Base-by-base conservation (phyloP, 1,140 invertebrate genomes). In the Hirudo medicinalis region DNA sequence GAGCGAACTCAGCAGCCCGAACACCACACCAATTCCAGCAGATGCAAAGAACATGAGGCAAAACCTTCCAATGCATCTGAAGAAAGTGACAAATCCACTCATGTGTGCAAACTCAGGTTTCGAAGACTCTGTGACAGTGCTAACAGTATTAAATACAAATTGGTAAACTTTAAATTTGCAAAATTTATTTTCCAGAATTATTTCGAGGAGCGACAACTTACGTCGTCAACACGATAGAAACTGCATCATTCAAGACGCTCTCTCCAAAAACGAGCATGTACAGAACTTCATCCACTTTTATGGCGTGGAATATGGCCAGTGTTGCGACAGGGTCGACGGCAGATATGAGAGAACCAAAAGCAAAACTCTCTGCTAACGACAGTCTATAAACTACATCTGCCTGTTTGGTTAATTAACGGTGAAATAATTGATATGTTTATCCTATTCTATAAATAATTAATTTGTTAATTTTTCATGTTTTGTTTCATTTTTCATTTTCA, bases 231-330 rank as follows among this genome's bases (percentile, higher is more conserved):
- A 98, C 95, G 84, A 99, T 97, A 20, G 95, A 90, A 71, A 99
- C 94, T 20, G 95, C 95, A 87, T 99, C 95, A 82, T 99, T 98
- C 0, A 98, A 82, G 76, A 98, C 95, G 78, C 92, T 94, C 81
- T 98, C 96, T 40, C 94, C 94, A 86, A 97, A 97, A 0, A 97
- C 94, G 82, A 97, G 89, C 93, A 97, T 98, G 83, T 97, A 97
- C 0, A 98, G 83, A 8, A 97, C 89, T 36, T 82, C 80, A 83
- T 95, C 92, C 0, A 96, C 89, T 82, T 97, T 90, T 2, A 97
- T 82, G 15, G 94, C 93, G 83, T 97, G 92, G 79, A 99, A 99
- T 76, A 99, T 99, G 4, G 96, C 95, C 55, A 99, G 88, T 15
- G 83, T 84, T 17, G 95, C 94, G 11, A 99, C 95, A 6, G 95